These are phyloP conservation scores for Heptranchias perlo DNA, from an alignment of 2,113 vertebrate genomes.

Conservation along the genomic window DNA sequence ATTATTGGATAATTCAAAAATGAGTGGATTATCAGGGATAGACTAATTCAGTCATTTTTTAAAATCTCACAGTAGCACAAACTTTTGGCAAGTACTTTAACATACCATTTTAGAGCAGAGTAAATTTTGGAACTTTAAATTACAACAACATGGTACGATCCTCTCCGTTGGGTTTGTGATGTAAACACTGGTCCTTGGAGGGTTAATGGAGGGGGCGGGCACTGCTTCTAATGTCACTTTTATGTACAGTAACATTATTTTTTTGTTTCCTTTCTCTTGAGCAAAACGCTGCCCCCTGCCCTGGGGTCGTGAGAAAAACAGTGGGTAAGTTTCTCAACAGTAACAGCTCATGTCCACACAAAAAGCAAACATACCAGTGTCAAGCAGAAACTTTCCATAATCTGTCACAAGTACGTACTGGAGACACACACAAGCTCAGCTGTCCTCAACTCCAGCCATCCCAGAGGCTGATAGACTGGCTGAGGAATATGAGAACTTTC, in stretches of 20 bases:
- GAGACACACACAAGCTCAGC: neutral
- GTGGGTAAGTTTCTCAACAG: constrained; percentile 30
- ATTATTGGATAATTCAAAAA: neutral
- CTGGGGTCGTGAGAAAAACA: constrained; percentile 36
- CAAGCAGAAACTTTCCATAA: constrained; percentile 24
- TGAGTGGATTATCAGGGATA: neutral
- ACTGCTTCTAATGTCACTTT: constrained; percentile 17
- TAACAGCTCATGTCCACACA: neutral
- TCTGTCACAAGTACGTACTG: constrained; percentile 16
- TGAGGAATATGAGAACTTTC: neutral
- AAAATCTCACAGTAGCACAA: neutral
- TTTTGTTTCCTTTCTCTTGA: neutral
- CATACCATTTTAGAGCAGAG: neutral
- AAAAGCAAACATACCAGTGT: constrained; percentile 31
- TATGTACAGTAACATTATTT: constrained; percentile 18
- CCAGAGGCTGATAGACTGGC: neutral
- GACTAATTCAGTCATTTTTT: neutral
- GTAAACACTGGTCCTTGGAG: neutral
- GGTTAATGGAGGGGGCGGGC: neutral
- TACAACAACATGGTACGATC: neutral
- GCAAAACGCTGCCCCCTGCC: neutral
- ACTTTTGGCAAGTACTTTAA: neutral
- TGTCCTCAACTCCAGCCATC: neutral
- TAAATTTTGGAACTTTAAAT: neutral
- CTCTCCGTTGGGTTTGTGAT: no score